Evolutionary conservation across 2,113 vertebrate genomes (phyloP), one percentile per base, ranked within the genome.

Genomic region (Brachirus orientalis): DNA sequence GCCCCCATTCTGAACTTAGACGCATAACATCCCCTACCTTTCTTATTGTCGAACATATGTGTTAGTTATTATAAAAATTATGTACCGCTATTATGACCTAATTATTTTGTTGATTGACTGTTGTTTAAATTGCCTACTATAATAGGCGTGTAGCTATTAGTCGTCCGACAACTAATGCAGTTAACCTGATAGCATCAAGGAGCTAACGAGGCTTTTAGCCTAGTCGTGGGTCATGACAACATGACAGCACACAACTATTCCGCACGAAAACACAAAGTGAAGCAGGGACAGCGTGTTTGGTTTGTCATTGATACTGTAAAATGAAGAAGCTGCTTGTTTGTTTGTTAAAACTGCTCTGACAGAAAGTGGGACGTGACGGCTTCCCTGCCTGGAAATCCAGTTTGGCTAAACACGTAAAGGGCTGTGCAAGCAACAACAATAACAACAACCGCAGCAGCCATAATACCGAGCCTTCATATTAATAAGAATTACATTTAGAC

Each of bases 91-190:
- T 3, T 28, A 2, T 28, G 3, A 6, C 6, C 3, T 5, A 43
- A 43, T 5, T 1, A 1, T 12, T 12, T 11, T 43, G 11, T 43
- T 43, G 40, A 13, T 12, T 43, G 0, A 10, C 10, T 28, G 28
- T 28, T 3, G 28, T 43, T 43, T 43, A 13, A 4, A 14, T 43
- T 11, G 61, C 51, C 72, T 59, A 28, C 55, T 51, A 58, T 28
- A 59, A 56, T 50, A 14, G 38, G 63, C 54, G 43, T 43, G 7
- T 69, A 56, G 55, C 44, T 17, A 17, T 19, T 77, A 75, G 77
- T 77, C 73, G 70, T 83, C 82, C 82, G 81, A 80, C 11, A 84
- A 79, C 52, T 68, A 80, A 59, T 47, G 56, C 82, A 68, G 41
- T 2, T 20, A 13, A 8, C 11, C 7, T 1, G 48, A 6, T 88